phyloP scores from a whole-genome alignment of 2,888 invertebrate genomes.

The Aquatica leii region DNA sequence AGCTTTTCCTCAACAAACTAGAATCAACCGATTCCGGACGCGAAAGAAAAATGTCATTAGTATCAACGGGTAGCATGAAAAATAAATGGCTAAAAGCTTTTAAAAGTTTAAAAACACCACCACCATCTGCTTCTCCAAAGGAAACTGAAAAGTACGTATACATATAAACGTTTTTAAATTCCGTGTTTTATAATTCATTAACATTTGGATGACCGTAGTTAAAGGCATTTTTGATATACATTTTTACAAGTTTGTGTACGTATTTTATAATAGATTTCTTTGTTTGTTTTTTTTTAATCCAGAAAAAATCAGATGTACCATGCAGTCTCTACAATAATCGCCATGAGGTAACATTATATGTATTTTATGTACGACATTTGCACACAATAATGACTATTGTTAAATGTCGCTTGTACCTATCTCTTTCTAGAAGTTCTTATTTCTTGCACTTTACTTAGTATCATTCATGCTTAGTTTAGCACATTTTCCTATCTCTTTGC shows the following conservation, averaged over 20 bases:
- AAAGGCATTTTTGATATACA: background rate
- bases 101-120: constrained; percentile 88
- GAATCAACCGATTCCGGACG: constrained; percentile 71
- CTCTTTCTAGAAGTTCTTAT: background rate
- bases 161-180: background rate
- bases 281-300: constrained; percentile 45
- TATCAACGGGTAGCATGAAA: constrained; percentile 90
- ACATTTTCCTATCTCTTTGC: constrained; percentile 12
- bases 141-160: constrained; percentile 70
- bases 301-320: constrained; percentile 91
- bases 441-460: too few species aligned
- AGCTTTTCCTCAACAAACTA: constrained; percentile 81
- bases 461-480: background rate
- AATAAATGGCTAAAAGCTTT: constrained; percentile 98
- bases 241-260: constrained; percentile 14
- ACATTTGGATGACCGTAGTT: constrained; percentile 15
- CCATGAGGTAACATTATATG: constrained; percentile 78
- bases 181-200: constrained; percentile 10
- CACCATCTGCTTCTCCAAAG: constrained; percentile 58
- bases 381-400: background rate
- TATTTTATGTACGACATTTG: constrained; percentile 20
- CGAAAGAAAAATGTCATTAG: constrained; percentile 86
- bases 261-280: constrained; percentile 29
- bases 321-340: constrained; percentile 93
- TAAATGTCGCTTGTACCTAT: background rate